Conservation (phyloP, 2,888 invertebrate species). For the Sarcophaga subvicina region DNA sequence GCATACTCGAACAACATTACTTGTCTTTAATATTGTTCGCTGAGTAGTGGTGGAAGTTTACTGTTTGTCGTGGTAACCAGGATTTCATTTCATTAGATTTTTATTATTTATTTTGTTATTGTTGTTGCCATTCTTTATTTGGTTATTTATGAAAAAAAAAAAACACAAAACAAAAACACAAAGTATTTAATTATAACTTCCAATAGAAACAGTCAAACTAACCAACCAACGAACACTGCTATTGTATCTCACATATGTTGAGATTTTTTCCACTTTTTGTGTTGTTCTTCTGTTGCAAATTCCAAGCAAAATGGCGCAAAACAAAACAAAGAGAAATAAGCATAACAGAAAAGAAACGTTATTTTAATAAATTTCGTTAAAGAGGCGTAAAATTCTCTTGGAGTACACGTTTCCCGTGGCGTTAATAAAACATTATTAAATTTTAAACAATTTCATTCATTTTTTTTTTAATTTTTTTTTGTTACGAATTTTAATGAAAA, state of each 20-base stretch:
- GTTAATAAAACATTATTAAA: conserved; percentile 69
- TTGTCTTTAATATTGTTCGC: no score
- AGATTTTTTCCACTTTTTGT: conserved; percentile 20
- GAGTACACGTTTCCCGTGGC: conserved; percentile 63
- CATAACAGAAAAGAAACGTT: conserved; percentile 39
- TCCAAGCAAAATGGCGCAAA: conserved; percentile 36
- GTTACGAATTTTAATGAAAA: neutral
- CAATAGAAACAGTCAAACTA: conserved; percentile 41
- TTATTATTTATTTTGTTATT: conserved; percentile 28
- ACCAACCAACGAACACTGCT: conserved; percentile 20
- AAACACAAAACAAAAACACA: neutral
- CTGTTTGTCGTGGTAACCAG: conserved; percentile 66
- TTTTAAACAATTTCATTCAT: conserved; percentile 46
- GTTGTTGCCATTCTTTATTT: conserved; percentile 27
- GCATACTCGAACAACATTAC: no score
- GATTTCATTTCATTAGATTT: conserved; percentile 59
- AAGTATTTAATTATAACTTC: conserved; percentile 62
- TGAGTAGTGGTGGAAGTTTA: conserved; percentile 28
- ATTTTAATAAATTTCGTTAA: conserved; percentile 69
- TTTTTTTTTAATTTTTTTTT: neutral
- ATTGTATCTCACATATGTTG: conserved; percentile 66
- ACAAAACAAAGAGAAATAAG: conserved; percentile 32
- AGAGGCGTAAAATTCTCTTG: conserved; percentile 67
- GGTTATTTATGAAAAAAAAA: conserved; percentile 26
- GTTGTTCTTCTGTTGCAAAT: conserved; percentile 28